Percentiles rank a stretch among this genome's conserved stretches.
Conservation (phyloP, 2,888 invertebrate species). For the Agelastica alni region DNA sequence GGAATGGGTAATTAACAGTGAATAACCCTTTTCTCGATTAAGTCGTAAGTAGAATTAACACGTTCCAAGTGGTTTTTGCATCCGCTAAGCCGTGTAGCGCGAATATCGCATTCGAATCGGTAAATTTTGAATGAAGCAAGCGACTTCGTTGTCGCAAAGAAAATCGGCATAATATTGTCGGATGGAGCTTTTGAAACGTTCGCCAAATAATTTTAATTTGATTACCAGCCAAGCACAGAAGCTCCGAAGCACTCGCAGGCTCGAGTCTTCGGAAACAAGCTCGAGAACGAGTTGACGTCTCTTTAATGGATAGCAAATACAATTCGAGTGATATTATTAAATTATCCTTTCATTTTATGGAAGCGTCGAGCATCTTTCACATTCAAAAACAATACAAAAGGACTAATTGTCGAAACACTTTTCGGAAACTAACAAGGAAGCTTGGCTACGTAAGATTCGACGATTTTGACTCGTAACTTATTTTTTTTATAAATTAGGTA, state of each 20-base stretch:
- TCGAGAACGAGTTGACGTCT: slow-evolving; percentile 20
- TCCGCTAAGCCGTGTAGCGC: no score
- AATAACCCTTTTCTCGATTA: no score
- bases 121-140: not conserved
- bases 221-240: slow-evolving; percentile 27
- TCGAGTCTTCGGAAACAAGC: slow-evolving; percentile 22
- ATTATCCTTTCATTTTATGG: slow-evolving; percentile 26
- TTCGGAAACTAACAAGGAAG: no score
- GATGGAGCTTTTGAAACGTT: slow-evolving; percentile 28
- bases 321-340: slow-evolving; percentile 28
- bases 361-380: slow-evolving; percentile 22
- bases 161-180: slow-evolving; percentile 38
- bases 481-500: no score
- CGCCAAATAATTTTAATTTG: slow-evolving; percentile 36
- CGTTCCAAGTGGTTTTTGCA: no score
- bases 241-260: slow-evolving; percentile 8
- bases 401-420: slow-evolving; percentile 20
- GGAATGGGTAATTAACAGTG: no score
- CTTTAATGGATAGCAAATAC: slow-evolving; percentile 29
- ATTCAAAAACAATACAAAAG: slow-evolving; percentile 24
- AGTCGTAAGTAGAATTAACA: no score
- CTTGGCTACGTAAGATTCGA: no score
- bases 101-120: not conserved
- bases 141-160: not conserved
- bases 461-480: no score